Conservation (phyloP, 2,113 vertebrate genomes). For the Canis aureus region DNA sequence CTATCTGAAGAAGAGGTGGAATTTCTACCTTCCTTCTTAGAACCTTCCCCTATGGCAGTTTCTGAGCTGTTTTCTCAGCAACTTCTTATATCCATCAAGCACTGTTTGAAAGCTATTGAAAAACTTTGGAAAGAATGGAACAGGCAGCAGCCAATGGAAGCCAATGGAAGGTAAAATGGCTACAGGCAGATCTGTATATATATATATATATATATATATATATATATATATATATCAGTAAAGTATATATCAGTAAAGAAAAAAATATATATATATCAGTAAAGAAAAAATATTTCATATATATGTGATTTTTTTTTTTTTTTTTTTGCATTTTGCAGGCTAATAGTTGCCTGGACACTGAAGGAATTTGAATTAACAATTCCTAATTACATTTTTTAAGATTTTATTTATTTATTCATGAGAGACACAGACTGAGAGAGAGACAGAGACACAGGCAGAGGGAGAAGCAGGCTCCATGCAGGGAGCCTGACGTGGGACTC, state of each 20-base stretch:
- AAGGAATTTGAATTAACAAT: background rate
- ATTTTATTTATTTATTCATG: too few species aligned
- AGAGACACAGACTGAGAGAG: too few species aligned
- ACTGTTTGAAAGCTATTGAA: background rate
- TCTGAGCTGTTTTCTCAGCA: background rate
- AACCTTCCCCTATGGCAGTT: background rate
- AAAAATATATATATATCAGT: too few species aligned
- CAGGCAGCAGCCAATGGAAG: background rate
- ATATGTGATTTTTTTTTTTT: too few species aligned
- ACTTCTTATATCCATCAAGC: background rate
- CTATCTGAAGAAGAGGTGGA: background rate
- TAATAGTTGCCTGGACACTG: background rate
- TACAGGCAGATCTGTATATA: background rate
- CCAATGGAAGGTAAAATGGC: background rate
- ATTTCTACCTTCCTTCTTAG: background rate
- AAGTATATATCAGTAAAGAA: too few species aligned
- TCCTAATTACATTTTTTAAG: background rate
- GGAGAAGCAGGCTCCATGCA: too few species aligned
- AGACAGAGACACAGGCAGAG: too few species aligned
- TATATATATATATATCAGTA: too few species aligned
- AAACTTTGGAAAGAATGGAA: background rate
- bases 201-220: too few species aligned
- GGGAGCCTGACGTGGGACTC: too few species aligned
- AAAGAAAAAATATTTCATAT: too few species aligned
- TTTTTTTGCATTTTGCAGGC: background rate